Conservation (phyloP, 2,797 vertebrate species). For the Spinibarbus caldwelli region DNA sequence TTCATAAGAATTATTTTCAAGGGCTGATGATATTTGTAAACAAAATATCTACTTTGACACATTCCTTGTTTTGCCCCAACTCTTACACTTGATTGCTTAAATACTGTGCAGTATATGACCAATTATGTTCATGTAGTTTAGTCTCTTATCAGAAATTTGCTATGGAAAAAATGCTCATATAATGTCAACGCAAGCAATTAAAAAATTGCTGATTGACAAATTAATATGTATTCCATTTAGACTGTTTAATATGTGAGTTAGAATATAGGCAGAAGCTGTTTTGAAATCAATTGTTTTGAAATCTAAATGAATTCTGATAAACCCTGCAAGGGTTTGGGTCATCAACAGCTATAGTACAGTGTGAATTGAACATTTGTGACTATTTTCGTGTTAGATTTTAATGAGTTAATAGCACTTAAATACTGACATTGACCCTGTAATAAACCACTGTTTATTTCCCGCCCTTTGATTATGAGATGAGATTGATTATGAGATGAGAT, state of each 20-base stretch:
- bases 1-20: constrained; percentile 51
- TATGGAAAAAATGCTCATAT: background rate
- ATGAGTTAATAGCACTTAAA: background rate
- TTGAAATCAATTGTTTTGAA: constrained; percentile 20
- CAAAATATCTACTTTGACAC: constrained; percentile 33
- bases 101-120: constrained; percentile 24
- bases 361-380: background rate
- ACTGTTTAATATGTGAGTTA: constrained; percentile 5
- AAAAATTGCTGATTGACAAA: background rate
- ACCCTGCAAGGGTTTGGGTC: background rate
- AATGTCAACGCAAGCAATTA: constrained; percentile 7
- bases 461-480: background rate
- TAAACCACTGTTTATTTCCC: background rate
- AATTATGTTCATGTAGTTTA: constrained; percentile 4
- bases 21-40: constrained; percentile 35
- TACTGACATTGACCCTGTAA: background rate
- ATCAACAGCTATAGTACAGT: background rate
- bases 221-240: constrained; percentile 13
- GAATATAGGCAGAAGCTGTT: constrained; percentile 8
- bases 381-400: constrained; percentile 10
- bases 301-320: background rate
- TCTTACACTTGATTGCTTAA: constrained; percentile 27
- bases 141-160: constrained; percentile 12
- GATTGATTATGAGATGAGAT: background rate
- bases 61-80: constrained; percentile 32